These are phyloP conservation scores for Phanerotoma sp. DNA, from an alignment of 2,888 invertebrate genomes.

Conservation along the genomic window DNA sequence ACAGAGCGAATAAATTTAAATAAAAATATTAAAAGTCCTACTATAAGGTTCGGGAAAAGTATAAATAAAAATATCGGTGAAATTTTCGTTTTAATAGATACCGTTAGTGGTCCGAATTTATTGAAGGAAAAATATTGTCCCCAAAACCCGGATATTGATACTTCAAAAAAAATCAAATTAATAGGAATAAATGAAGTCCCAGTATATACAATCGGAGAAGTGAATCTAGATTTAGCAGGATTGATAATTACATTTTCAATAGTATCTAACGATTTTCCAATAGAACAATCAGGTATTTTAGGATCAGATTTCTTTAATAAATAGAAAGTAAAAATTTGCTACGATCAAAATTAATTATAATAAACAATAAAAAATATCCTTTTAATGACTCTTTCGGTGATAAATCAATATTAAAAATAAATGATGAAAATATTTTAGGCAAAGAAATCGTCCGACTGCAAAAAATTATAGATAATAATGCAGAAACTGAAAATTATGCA, in stretches of 20 bases:
- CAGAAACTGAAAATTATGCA: not conserved
- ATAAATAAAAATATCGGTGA: not conserved
- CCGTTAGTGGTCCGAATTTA: conserved; percentile 24
- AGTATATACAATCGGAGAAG: conserved; percentile 16
- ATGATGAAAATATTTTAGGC: no score
- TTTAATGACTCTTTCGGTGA: not conserved
- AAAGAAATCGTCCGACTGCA: no score
- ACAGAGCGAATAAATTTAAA: conserved; percentile 14
- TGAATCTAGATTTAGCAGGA: conserved; percentile 1
- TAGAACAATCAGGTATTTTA: conserved; percentile 23
- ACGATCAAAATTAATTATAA: conserved; percentile 6
- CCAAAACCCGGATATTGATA: not conserved
- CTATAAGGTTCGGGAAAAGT: not conserved
- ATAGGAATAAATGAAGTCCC: conserved; percentile 21
- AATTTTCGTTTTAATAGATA: conserved; percentile 20
- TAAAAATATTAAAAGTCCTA: conserved; percentile 2
- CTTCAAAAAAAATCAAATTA: conserved; percentile 10
- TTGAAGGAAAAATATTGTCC: conserved; percentile 12
- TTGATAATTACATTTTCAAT: no score
- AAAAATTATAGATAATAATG: not conserved
- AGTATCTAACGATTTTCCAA: conserved; percentile 19
- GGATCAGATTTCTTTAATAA: conserved; percentile 20
- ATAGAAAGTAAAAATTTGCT: conserved; percentile 15
- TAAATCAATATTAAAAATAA: no score
- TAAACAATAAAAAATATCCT: not conserved